Conservation (phyloP, 2,797 vertebrate genomes). For the Sebastes diaconus region DNA sequence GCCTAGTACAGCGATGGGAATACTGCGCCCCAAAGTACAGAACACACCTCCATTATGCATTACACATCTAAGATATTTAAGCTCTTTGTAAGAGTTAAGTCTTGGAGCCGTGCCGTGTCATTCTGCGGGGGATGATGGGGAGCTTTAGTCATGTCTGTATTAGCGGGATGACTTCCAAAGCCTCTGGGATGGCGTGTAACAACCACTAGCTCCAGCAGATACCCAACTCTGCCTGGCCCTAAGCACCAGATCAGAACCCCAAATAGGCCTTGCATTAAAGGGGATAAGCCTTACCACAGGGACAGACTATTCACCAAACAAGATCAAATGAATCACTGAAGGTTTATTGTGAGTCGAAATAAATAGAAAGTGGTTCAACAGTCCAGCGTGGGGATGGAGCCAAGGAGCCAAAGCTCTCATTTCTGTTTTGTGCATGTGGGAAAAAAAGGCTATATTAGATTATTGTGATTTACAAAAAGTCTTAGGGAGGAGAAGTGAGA, state of each 20-base stretch:
- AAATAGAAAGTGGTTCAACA: conserved; percentile 46
- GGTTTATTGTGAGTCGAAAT: conserved; percentile 58
- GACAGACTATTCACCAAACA: conserved; percentile 62
- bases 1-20: conserved; percentile 66
- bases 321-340: conserved; percentile 62
- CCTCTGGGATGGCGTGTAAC: conserved; percentile 77
- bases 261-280: conserved; percentile 75
- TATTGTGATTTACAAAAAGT: conserved; percentile 43
- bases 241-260: conserved; percentile 79
- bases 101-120: conserved; percentile 80
- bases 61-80: conserved; percentile 87
- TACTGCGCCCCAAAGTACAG: conserved; percentile 71
- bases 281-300: conserved; percentile 75
- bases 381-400: conserved; percentile 39
- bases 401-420: conserved; percentile 30
- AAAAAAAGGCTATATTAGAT: background rate
- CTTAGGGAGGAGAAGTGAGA: conserved; percentile 39
- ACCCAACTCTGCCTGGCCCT: conserved; percentile 65
- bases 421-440: conserved; percentile 11
- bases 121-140: conserved; percentile 81
- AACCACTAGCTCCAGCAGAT: conserved; percentile 71
- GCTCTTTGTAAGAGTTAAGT: conserved; percentile 83
- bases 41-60: conserved; percentile 83
- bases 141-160: conserved; percentile 86
- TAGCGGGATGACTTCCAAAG: conserved; percentile 82